phyloP scores from a whole-genome alignment of 1,140 invertebrate genomes.

The Phortica variegata region DNA sequence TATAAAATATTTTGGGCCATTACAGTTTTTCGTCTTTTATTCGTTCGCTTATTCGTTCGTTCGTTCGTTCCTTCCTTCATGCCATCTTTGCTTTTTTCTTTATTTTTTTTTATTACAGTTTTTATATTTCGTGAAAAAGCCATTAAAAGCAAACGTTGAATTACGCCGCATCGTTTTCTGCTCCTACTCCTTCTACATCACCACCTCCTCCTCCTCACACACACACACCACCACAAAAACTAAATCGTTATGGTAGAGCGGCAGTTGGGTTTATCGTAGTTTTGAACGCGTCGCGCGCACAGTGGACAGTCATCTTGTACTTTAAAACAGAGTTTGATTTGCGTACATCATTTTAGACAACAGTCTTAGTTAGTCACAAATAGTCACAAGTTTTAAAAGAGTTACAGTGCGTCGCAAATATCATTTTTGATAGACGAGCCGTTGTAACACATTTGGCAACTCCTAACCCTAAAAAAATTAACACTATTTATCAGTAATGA shows the following conservation, averaged over 20 bases:
- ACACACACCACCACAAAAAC: constrained; percentile 1
- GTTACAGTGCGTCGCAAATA: too few relatives aligned
- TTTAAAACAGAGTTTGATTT: not conserved
- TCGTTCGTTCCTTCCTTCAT: not conserved
- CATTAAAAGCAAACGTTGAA: constrained; percentile 36
- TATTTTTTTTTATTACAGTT: too few relatives aligned
- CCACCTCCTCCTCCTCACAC: not conserved
- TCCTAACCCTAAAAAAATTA: too few relatives aligned
- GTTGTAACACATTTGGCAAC: too few relatives aligned
- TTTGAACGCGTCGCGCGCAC: not conserved
- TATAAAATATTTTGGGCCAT: constrained; percentile 38
- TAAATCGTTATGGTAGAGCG: not conserved
- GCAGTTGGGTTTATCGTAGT: too few relatives aligned
- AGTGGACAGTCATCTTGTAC: not conserved
- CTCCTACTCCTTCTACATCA: too few relatives aligned
- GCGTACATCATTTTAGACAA: too few relatives aligned
- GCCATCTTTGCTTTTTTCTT: too few relatives aligned
- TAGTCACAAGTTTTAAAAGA: too few relatives aligned
- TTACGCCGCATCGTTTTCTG: constrained; percentile 18
- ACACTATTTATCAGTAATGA: too few relatives aligned
- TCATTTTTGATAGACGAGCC: too few relatives aligned
- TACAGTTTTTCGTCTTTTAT: constrained; percentile 15
- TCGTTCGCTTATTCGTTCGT: not conserved
- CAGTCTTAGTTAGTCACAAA: too few relatives aligned
- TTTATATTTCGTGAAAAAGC: constrained; percentile 9